Base-by-base conservation (phyloP, 2,888 invertebrate species). In the Andrena hattorfiana region DNA sequence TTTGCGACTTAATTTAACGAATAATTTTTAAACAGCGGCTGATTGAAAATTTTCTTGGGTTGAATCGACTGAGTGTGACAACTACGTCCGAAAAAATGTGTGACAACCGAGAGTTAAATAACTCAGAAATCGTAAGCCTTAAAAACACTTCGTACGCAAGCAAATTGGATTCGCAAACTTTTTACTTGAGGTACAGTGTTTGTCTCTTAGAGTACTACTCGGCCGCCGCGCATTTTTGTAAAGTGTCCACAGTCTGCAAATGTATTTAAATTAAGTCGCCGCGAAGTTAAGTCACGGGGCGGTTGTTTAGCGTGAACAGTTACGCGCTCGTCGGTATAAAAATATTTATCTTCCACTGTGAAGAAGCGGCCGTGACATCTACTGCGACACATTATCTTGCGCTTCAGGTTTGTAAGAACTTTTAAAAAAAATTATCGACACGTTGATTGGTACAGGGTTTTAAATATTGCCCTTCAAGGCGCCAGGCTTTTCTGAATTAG, bases 221-320 rank as follows among this genome's bases (percentile, higher is more conserved):
- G 23, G 32, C 35, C 63, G 20, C 42, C 16, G 6, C 8, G 48
- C 63, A 56, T 66, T 60, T 72, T 70, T 62, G 32, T 56, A 10
- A 66, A 74, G 67, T 51, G 42, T 30, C 26, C 51, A 7, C 30
- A 16, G 20, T 7, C 66, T 64, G 30, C 66, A 32, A 70, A 56
- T 63, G 74, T 63, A 71, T 77, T 82, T 77, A 77, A 83, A 82
- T 82, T 82, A 83, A 83, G 66, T 71, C 62, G 54, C 23, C 35
- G 30, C 26, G 64, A 70, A 77, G 69, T 69, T 73, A 35, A 69
- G 35, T 28, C 60, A 23, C 60, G 13, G 49, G 5, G 30, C 20
- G n/a, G 48, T 35, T 75, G 68, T 79, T 75, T 69, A 60, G 56
- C 6, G 42, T 28, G 49, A 42, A 23, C 60, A 51, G 66, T 56